Conservation (phyloP, 2,113 vertebrate genomes). For the Dunckerocampus dactyliophorus region DNA sequence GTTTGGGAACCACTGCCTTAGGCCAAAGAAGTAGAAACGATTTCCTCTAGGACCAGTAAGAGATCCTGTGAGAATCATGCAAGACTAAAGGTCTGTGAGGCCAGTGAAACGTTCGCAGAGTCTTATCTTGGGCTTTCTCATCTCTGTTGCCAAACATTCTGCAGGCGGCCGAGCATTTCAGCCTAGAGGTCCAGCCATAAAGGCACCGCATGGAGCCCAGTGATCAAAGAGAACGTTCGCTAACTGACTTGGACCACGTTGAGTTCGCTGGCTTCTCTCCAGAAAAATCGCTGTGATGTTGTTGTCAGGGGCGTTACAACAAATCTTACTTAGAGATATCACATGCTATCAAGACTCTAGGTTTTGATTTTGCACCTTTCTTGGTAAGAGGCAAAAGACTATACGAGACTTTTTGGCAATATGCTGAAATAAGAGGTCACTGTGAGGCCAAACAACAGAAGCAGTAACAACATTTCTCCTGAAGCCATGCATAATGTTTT, state of each 20-base stretch:
- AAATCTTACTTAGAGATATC: not conserved
- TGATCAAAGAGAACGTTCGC: constrained; percentile 53
- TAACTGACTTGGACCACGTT: constrained; percentile 15
- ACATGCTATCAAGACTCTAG: not conserved
- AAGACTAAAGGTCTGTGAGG: not conserved
- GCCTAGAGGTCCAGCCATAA: constrained; percentile 31
- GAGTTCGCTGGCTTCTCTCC: constrained; percentile 39
- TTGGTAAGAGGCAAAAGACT: not conserved
- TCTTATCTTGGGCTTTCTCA: constrained; percentile 41
- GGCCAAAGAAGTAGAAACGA: not conserved
- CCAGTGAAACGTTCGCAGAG: not conserved
- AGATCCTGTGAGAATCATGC: constrained; percentile 7
- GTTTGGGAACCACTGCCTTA: too few relatives aligned
- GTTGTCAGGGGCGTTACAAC: constrained; percentile 27
- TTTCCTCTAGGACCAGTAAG: constrained; percentile 1
- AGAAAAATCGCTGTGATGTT: constrained; percentile 26
- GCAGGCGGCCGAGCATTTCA: constrained; percentile 34
- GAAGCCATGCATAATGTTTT: constrained; percentile 20
- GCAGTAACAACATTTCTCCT: constrained; percentile 26
- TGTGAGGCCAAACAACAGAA: constrained; percentile 10
- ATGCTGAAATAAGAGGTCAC: constrained; percentile 22
- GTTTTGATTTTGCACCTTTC: not conserved
- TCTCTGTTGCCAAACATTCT: constrained; percentile 35
- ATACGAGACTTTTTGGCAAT: constrained; percentile 6
- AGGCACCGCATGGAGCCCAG: constrained; percentile 31